phyloP scores from a whole-genome alignment of 2,888 invertebrate genomes.

The Meiosimyza platycephala region DNA sequence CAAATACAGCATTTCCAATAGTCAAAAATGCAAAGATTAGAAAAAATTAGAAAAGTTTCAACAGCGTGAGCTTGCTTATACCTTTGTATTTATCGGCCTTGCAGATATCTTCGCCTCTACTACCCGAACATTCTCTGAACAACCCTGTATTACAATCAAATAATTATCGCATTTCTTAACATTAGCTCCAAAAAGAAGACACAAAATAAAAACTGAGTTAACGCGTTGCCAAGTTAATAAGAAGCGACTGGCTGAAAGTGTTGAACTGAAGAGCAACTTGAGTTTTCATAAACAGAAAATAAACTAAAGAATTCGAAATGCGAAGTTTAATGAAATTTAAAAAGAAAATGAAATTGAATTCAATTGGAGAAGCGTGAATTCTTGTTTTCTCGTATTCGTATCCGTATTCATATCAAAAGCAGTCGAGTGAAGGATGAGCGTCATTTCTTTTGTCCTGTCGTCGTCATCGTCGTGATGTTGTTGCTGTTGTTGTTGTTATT shows the following conservation, averaged over 20 bases:
- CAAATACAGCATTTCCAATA: neutral
- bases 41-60: neutral
- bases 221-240: neutral
- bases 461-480: neutral
- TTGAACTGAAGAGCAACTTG: neutral
- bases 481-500: constrained; percentile 30
- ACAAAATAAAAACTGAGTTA: constrained; percentile 1
- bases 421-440: constrained; percentile 33
- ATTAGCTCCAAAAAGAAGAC: neutral
- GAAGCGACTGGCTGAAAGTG: neutral
- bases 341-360: constrained; percentile 32
- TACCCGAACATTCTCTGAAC: too few species aligned
- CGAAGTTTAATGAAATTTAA: constrained; percentile 29
- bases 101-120: too few species aligned
- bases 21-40: neutral
- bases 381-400: constrained; percentile 20
- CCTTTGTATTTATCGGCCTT: too few species aligned
- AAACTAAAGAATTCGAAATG: constrained; percentile 18
- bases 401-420: constrained; percentile 32
- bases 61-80: too few species aligned
- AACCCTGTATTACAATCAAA: neutral
- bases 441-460: constrained; percentile 39
- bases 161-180: constrained; percentile 8
- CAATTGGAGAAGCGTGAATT: constrained; percentile 29
- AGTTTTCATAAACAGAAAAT: constrained; percentile 26